A percentile compares a stretch with the other conserved stretches of the same genome.
Evolutionary conservation across 1,140 invertebrate species (phyloP).

Genomic region (Zaprionus kolodkinae): DNA sequence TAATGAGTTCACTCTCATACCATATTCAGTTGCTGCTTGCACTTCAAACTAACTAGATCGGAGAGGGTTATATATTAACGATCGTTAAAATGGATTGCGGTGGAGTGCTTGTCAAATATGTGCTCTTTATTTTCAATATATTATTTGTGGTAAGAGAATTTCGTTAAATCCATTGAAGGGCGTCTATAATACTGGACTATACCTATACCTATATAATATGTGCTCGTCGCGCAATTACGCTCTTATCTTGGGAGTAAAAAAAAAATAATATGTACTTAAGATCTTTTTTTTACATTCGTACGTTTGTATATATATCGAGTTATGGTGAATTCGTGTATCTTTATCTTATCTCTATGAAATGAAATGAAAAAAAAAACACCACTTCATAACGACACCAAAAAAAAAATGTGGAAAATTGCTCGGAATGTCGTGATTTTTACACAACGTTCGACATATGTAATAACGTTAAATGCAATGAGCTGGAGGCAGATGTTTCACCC

Average conservation of each 20-base stretch:
- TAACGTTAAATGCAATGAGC: conserved; percentile 59
- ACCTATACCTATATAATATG: neutral
- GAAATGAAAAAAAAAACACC: conserved; percentile 43
- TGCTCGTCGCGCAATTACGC: neutral
- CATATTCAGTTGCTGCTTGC: conserved; percentile 11
- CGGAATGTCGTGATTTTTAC: conserved; percentile 43
- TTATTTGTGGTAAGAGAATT: conserved; percentile 90
- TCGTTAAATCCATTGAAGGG: neutral
- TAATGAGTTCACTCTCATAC: neutral
- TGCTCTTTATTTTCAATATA: conserved; percentile 93
- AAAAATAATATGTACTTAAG: conserved; percentile 15
- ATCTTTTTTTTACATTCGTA: conserved; percentile 2
- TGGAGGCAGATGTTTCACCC: conserved; percentile 47
- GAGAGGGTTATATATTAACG: neutral
- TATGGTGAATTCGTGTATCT: conserved; percentile 26
- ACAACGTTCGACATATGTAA: conserved; percentile 54
- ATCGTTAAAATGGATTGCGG: conserved; percentile 86
- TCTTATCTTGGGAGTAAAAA: conserved; percentile 42
- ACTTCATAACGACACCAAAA: conserved; percentile 5
- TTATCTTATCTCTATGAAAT: conserved; percentile 41
- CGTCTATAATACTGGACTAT: neutral
- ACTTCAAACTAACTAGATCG: neutral
- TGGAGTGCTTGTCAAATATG: conserved; percentile 92
- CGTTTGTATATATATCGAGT: conserved; percentile 13
- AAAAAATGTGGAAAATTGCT: conserved; percentile 19